Base-by-base conservation (phyloP, 2,113 vertebrate genomes). In the Mellivora capensis region DNA sequence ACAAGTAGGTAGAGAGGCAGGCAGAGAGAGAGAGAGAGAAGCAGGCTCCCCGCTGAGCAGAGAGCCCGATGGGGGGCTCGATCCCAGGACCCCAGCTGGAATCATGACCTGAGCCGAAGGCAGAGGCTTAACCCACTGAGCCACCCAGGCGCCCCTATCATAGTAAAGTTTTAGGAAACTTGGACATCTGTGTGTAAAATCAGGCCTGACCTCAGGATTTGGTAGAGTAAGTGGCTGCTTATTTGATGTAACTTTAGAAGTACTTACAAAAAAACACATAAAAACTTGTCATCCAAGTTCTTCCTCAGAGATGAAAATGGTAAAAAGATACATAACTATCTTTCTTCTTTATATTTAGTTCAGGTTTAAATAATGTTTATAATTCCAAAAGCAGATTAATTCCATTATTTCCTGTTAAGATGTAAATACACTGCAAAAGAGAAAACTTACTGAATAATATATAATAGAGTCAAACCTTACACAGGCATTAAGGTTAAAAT, bases 201-300 rank as follows among this genome's bases (percentile, higher is more conserved):
- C 42, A 72, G 57, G 49, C 20, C 42, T 93, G 34, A 57, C 1
- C 31, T 79, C 86, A 74, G 13, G 62, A 93, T 90, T 91, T 91
- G 29, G 42, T 39, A 92, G 15, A 88, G 9, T 83, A 96, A 86
- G 74, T 61, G 57, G 47, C 27, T 93, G 21, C 31, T 88, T 96
- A 57, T 39, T 91, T 85, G 23, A 54, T 85, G 27, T 80, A 87
- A 94, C 81, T 93, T 97, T 69, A 93, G 17, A 97, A 93, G 25
- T 77, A 29, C 21, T 97, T 87, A 89, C 3, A 42, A 59, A 76
- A 64, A 94, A 42, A 54, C n/a, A 76, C 15, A 86, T 13, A 90
- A 49, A 96, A 72, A 88, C 4, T n/a, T 71, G 6, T 84, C 80
- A 87, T 54, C 17, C 87, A 93, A 86, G 90, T 92, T 92, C n/a